Evolutionary conservation across 2,888 invertebrate genomes (phyloP), one percentile per base, ranked within the genome.

Genomic region (Odontomyia ornata): DNA sequence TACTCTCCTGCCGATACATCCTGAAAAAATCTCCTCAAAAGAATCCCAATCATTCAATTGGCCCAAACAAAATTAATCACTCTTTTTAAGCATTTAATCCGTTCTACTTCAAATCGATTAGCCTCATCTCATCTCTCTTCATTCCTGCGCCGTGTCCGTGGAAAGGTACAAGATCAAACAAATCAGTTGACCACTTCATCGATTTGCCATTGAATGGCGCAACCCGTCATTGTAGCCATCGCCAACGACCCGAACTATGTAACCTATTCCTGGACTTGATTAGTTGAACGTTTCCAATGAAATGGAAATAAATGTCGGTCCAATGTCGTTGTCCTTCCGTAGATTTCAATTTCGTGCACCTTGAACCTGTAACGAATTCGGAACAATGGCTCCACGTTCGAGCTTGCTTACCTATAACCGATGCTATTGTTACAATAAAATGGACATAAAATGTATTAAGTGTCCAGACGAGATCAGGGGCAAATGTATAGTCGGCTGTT

Each of bases 101-200:
- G 11, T 28, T 27, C 11, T 21, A 64, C 23, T 9, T 18, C 28
- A n/a, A 30, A 64, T 28, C 64, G 13, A 28, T 64, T 64, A 28
- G 13, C 30, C 30, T 2, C 13, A n/a, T 27, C 57, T 5, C 36
- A 11, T 23, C n/a, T 60, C 21, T 60, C 57, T 1, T 23, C 4
- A 52, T 21, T 25, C 1, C 18, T 23, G 57, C 21, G 25, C 36
- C 36, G 5, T 36, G 36, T 3, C 3, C 36, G 36, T 36, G 36
- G 36, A 9, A 5, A 36, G 36, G 36, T 60, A 9, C 21, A 21
- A 30, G 60, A 64, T 30, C 27, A 64, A 64, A 64, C 64, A 64
- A 64, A 64, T 64, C 64, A 28, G 64, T 64, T 64, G 64, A 27
- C 64, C 64, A 64, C 64, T 64, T 64, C 64, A 64, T 64, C 64